Percentiles rank a stretch among this genome's conserved stretches.
Conservation (phyloP, 1,140 invertebrate genomes). For the Delia radicum region DNA sequence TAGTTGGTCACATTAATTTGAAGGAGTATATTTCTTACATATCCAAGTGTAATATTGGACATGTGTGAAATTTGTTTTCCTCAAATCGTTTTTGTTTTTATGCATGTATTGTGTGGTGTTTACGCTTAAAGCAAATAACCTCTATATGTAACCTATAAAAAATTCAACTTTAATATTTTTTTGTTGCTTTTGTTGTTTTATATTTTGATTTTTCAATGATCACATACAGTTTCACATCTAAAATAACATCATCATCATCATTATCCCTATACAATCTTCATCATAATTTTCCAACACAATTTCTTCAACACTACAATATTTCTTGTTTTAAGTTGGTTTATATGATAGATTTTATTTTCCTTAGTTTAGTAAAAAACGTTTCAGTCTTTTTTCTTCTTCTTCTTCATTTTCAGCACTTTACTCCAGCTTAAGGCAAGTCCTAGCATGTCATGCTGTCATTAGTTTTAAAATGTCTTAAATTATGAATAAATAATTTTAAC, state of each 20-base stretch:
- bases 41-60: not conserved
- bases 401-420: not conserved
- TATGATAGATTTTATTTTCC: too few relatives aligned
- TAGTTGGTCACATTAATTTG: not conserved
- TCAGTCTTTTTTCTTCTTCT: not conserved
- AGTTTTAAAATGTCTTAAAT: slow-evolving; percentile 7
- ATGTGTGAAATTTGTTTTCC: not conserved
- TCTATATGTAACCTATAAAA: slow-evolving; percentile 8
- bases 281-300: slow-evolving; percentile 1
- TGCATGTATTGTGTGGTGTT: not conserved
- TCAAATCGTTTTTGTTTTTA: not conserved
- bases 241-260: not conserved
- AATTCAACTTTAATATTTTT: not conserved
- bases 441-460: slow-evolving; percentile 12
- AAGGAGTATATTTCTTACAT: not conserved
- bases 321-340: too few relatives aligned
- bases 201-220: too few relatives aligned
- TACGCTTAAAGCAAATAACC: slow-evolving; percentile 9
- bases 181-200: not conserved
- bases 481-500: not conserved
- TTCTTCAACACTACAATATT: not conserved
- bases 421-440: not conserved
- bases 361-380: too few relatives aligned
- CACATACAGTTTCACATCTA: not conserved
- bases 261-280: not conserved